A percentile compares a stretch with the other conserved stretches of the same genome.
Conservation (phyloP, 2,888 invertebrate genomes). For the Thyatira batis region DNA sequence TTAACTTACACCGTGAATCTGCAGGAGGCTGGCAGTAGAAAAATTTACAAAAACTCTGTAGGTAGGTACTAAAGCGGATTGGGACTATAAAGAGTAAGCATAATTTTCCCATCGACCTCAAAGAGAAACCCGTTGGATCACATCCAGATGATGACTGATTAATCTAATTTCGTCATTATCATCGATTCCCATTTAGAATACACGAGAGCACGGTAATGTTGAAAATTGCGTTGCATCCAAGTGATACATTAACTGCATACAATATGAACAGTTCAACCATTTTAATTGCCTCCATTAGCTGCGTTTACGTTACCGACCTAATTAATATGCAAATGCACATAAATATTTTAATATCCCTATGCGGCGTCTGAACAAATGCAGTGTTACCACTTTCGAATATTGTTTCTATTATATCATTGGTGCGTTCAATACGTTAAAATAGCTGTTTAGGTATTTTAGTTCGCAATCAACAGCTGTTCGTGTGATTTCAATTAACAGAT, state of each 20-base stretch:
- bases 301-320: constrained; percentile 57
- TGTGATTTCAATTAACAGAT: too few species aligned
- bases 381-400: constrained; percentile 32
- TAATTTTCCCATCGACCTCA: too few species aligned
- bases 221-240: constrained; percentile 29
- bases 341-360: constrained; percentile 55
- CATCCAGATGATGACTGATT: too few species aligned
- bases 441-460: too few species aligned
- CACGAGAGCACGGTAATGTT: constrained; percentile 2
- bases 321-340: constrained; percentile 65
- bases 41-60: too few species aligned
- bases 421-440: too few species aligned
- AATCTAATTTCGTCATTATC: background rate
- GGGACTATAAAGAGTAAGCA: too few species aligned
- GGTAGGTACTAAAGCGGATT: too few species aligned
- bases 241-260: constrained; percentile 54
- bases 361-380: constrained; percentile 24
- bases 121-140: too few species aligned
- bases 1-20: too few species aligned
- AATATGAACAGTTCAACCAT: constrained; percentile 61
- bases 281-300: constrained; percentile 63
- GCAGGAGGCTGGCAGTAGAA: too few species aligned
- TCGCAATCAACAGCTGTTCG: too few species aligned
- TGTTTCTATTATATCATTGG: constrained; percentile 18
- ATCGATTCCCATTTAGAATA: background rate